A percentile compares a stretch with the other conserved stretches of the same genome.
phyloP scores from a whole-genome alignment of 2,888 invertebrate species.

The Ceratothoa steindachneri region DNA sequence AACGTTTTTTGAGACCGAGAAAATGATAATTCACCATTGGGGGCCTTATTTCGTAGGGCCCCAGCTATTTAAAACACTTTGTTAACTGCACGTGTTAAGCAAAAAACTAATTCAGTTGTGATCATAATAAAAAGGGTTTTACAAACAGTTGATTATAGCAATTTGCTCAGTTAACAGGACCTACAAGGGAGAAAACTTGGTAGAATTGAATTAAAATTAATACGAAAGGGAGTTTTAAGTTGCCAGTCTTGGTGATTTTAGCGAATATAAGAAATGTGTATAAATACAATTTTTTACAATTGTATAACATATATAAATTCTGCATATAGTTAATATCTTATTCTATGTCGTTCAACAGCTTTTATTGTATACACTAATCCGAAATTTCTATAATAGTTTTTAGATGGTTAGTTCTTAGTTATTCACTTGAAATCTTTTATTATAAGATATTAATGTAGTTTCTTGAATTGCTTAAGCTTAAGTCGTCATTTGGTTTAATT shows the following conservation, averaged over 20 bases:
- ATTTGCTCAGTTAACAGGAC: no score
- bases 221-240: no score
- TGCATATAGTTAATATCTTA: not conserved
- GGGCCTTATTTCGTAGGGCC: conserved; percentile 4
- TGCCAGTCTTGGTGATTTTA: no score
- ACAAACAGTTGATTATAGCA: no score
- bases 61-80: not conserved
- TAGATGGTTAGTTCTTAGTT: not conserved
- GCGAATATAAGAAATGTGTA: no score
- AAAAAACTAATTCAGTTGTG: not conserved
- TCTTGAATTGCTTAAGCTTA: not conserved
- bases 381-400: not conserved
- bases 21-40: not conserved
- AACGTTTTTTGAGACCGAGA: not conserved
- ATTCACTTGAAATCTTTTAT: not conserved
- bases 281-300: not conserved
- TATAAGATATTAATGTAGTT: not conserved
- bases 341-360: not conserved
- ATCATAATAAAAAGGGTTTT: no score
- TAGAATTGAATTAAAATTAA: no score
- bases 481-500: not conserved
- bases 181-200: no score
- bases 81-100: not conserved
- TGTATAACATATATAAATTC: not conserved
- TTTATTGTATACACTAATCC: not conserved